Evolutionary conservation across 1,140 invertebrate genomes (phyloP).

Genomic region (Drosophila paulistorum): DNA sequence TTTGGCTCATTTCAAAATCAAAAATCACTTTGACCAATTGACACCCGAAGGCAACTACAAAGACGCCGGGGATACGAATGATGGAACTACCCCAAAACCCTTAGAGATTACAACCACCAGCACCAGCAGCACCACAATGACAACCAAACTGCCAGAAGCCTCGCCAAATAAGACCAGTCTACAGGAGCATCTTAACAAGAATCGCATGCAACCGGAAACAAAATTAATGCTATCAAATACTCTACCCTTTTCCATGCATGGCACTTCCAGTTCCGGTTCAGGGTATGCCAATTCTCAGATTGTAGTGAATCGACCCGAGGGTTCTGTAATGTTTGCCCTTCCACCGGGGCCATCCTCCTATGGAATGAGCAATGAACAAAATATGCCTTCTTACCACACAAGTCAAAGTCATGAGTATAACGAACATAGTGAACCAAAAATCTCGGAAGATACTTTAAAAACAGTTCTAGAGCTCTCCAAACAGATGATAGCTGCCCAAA

Average conservation of each 20-base stretch:
- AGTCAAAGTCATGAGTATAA: conserved; percentile 50
- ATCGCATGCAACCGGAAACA: conserved; percentile 69
- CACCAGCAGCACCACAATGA: conserved; percentile 22
- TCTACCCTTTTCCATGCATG: conserved; percentile 45
- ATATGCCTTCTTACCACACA: neutral
- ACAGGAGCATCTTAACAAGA: conserved; percentile 58
- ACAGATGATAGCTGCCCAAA: conserved; percentile 79
- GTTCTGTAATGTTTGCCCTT: conserved; percentile 76
- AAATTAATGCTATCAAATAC: conserved; percentile 65
- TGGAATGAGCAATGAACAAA: conserved; percentile 42
- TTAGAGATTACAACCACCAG: conserved; percentile 9
- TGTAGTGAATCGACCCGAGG: conserved; percentile 81
- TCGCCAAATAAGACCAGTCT: conserved; percentile 57
- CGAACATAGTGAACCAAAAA: conserved; percentile 66
- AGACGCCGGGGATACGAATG: neutral
- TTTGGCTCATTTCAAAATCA: conserved; percentile 78
- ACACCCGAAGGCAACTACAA: conserved; percentile 43
- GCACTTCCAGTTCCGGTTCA: conserved; percentile 26
- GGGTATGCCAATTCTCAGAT: conserved; percentile 80
- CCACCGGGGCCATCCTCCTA: conserved; percentile 34
- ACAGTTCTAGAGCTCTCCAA: conserved; percentile 80
- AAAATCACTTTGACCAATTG: conserved; percentile 69
- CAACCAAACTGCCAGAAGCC: conserved; percentile 26
- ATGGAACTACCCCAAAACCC: neutral
- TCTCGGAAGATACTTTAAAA: conserved; percentile 81